phyloP scores from a whole-genome alignment of 1,140 invertebrate species.

The Chymomyza costata region DNA sequence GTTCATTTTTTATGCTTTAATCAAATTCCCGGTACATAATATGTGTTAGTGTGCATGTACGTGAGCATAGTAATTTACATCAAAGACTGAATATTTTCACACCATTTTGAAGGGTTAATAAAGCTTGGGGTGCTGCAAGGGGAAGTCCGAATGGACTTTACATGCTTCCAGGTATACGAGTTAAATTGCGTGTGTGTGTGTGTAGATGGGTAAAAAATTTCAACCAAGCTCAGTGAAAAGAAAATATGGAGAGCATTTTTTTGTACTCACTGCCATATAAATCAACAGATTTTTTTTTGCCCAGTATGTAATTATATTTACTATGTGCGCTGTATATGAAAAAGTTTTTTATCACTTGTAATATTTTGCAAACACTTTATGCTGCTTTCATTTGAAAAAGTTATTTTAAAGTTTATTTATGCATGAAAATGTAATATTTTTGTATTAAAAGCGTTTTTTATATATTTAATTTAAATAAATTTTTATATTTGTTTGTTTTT shows the following conservation, averaged over 20 bases:
- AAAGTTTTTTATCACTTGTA: too few relatives aligned
- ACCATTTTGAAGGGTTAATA: conserved; percentile 1
- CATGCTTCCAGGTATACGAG: too few relatives aligned
- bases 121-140: neutral
- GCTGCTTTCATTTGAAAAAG: conserved; percentile 6
- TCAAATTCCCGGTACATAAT: conserved; percentile 47
- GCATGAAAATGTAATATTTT: conserved; percentile 19
- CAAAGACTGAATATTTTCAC: conserved; percentile 30
- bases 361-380: conserved; percentile 5
- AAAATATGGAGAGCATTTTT: too few relatives aligned
- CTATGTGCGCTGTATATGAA: too few relatives aligned
- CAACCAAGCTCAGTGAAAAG: too few relatives aligned
- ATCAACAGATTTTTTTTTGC: conserved; percentile 34
- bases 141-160: too few relatives aligned
- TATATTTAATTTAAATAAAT: too few relatives aligned
- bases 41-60: conserved; percentile 1
- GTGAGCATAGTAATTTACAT: conserved; percentile 32
- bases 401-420: conserved; percentile 30
- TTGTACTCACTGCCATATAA: conserved; percentile 34
- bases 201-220: too few relatives aligned
- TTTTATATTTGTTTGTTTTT: too few relatives aligned
- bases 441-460: conserved; percentile 9
- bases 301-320: too few relatives aligned
- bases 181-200: too few relatives aligned
- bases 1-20: conserved; percentile 51